Conservation (phyloP, 1,140 invertebrate genomes). For the Gerris buenoi region DNA sequence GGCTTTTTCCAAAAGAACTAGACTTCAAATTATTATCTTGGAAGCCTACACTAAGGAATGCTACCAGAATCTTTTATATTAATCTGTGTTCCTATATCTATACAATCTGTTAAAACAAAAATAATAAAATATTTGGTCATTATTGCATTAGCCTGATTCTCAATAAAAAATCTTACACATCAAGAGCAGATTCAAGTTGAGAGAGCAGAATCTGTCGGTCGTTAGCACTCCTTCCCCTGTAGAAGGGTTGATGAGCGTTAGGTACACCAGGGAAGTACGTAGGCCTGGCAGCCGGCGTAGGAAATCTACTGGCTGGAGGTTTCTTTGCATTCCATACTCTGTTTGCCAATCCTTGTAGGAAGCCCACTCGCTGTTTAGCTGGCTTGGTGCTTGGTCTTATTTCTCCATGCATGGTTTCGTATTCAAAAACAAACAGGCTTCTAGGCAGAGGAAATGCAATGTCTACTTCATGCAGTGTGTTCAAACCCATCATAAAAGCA, state of each 20-base stretch:
- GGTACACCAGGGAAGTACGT: neutral
- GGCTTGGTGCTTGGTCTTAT: neutral
- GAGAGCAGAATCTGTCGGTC: neutral
- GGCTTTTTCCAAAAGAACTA: too few relatives aligned
- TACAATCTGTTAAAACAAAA: too few relatives aligned
- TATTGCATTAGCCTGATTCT: too few relatives aligned
- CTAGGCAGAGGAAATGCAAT: constrained; percentile 4
- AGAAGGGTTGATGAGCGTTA: neutral
- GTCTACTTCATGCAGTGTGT: constrained; percentile 10
- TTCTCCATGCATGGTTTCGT: neutral
- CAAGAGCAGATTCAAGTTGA: constrained; percentile 8
- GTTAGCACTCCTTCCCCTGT: neutral
- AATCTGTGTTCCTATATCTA: too few relatives aligned
- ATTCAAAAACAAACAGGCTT: neutral
- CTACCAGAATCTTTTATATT: too few relatives aligned
- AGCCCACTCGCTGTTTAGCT: neutral
- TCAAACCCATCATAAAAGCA: constrained; percentile 4
- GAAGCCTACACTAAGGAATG: too few relatives aligned
- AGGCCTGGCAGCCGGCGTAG: neutral
- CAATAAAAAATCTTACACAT: constrained; percentile 6
- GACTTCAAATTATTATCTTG: too few relatives aligned
- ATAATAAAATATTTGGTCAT: too few relatives aligned
- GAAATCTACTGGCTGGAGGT: neutral
- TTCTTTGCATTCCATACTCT: too few relatives aligned
- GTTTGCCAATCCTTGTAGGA: neutral